phyloP scores from a whole-genome alignment of 2,888 invertebrate species.

The Agonum fuliginosum region DNA sequence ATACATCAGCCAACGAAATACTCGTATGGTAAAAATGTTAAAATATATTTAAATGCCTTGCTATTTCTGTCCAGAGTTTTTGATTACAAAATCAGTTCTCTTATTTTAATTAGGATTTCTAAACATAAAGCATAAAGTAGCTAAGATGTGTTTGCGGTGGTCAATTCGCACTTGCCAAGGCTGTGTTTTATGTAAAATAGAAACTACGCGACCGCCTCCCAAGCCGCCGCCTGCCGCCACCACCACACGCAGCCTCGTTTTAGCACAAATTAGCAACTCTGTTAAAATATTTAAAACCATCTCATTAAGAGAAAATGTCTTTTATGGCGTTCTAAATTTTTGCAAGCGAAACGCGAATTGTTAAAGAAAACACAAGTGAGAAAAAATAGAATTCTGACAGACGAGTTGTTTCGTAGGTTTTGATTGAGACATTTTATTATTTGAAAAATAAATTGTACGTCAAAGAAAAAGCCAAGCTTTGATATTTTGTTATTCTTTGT shows the following conservation, averaged over 20 bases:
- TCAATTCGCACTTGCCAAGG: slow-evolving; percentile 42
- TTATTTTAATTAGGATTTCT: slow-evolving; percentile 29
- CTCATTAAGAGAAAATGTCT: slow-evolving; percentile 62
- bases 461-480: too few relatives aligned
- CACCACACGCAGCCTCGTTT: slow-evolving; percentile 67
- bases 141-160: slow-evolving; percentile 17
- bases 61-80: too few relatives aligned
- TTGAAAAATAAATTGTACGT: background rate
- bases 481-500: too few relatives aligned
- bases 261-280: slow-evolving; percentile 70
- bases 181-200: slow-evolving; percentile 36
- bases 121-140: slow-evolving; percentile 18
- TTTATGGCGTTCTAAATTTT: slow-evolving; percentile 41
- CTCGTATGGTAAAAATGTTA: too few relatives aligned
- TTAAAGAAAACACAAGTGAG: background rate
- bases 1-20: too few relatives aligned
- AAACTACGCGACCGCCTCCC: slow-evolving; percentile 66
- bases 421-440: too few relatives aligned
- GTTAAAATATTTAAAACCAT: slow-evolving; percentile 67
- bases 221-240: slow-evolving; percentile 67
- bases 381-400: too few relatives aligned
- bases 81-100: background rate
- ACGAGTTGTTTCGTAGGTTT: too few relatives aligned
- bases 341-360: slow-evolving; percentile 1
- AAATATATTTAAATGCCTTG: too few relatives aligned